These are phyloP conservation scores for Macrosiphum euphorbiae DNA, from an alignment of 2,888 invertebrate species.

Conservation along the genomic window DNA sequence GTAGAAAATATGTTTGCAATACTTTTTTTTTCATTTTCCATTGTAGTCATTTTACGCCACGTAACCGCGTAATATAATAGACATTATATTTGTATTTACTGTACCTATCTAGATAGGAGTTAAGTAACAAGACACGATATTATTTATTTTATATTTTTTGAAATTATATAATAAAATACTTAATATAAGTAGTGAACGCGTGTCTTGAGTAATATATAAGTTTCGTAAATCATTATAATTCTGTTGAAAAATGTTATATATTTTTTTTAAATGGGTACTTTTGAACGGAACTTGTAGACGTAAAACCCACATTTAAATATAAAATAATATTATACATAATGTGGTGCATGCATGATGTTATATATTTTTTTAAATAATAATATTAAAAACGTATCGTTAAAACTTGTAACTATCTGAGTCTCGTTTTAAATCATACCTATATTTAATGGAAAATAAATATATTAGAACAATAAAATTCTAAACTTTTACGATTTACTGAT, in stretches of 20 bases:
- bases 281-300: not conserved
- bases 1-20: constrained; percentile 30
- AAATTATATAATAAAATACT: constrained; percentile 2
- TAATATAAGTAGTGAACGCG: not conserved
- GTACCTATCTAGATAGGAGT: not conserved
- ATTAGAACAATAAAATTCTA: not conserved
- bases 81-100: constrained; percentile 2
- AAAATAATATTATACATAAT: not conserved
- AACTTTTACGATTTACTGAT: not conserved
- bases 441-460: not conserved
- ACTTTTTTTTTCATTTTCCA: constrained; percentile 21
- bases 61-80: constrained; percentile 1
- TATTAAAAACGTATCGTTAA: not conserved
- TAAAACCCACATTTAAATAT: not conserved
- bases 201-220: not conserved
- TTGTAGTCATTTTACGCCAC: not conserved
- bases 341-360: not conserved
- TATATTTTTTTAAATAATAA: not conserved
- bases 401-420: not conserved
- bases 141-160: not conserved
- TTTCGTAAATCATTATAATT: not conserved
- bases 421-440: not conserved
- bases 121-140: not conserved
- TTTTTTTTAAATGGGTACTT: not conserved
- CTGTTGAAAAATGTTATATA: not conserved